Base-by-base conservation (phyloP, 2,797 vertebrate genomes). In the Avahi laniger region DNA sequence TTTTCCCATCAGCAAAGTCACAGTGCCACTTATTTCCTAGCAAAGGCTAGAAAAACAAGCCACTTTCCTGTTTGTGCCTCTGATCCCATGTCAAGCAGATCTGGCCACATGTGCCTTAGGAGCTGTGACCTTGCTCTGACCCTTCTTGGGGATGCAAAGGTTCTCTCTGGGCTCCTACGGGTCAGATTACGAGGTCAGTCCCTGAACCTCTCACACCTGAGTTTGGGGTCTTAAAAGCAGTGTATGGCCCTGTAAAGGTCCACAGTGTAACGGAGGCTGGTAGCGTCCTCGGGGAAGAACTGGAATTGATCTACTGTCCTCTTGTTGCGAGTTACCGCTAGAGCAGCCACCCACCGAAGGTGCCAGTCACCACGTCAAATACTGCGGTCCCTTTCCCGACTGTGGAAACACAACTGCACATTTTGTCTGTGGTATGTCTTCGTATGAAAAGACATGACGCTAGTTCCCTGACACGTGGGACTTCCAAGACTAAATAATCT, bases 401-500 rank as follows among this genome's bases (percentile, higher is more conserved):
- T 35, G 18, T 80, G 57, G 65, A 93, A 90, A 82, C 22, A 76
- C 33, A 81, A 0, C 54, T 90, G 89, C 38, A 7, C 28, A 57
- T 79, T 90, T 41, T 84, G 43, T 79, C 86, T 96, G 52, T 48
- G 46, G 48, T 43, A 15, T 5, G 41, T 67, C 59, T 95, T 97
- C 70, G 52, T 85, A 24, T 86, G 80, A 75, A 69, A 73, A 48
- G 61, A 30, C 75, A 43, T 85, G 50, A 67, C 84, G 17, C 43
- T 75, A 28, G 70, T 57, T 95, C 83, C 63, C 76, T 30, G 15
- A 17, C 63, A 28, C 30, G 1, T 76, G 78, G 35, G 65, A 52
- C 38, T 38, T 88, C 92, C 43, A 57, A 85, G 72, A 54, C 38
- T 82, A 63, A 38, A 41, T 41, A 41, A 9, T 79, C 81, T 80